Evolutionary conservation across 2,113 vertebrate species (phyloP).

Genomic region (Pipa parva): DNA sequence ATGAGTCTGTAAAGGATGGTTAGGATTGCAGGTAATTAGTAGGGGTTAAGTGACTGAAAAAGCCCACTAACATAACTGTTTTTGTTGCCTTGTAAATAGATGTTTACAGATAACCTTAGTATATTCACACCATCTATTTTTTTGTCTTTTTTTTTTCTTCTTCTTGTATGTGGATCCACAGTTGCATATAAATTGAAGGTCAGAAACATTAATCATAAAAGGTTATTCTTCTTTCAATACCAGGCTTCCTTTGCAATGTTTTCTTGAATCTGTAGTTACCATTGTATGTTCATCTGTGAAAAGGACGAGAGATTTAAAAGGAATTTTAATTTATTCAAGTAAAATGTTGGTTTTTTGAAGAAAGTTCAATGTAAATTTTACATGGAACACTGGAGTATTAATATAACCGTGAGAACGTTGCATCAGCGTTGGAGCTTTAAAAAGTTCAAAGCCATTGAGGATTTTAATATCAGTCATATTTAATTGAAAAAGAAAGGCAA

Average conservation of each 20-base stretch:
- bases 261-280: conserved; percentile 3
- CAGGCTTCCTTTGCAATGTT: not conserved
- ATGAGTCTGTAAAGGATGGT: conserved; percentile 1
- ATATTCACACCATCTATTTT: conserved; percentile 15
- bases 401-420: too few species aligned
- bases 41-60: conserved; percentile 1
- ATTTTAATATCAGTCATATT: too few species aligned
- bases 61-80: conserved; percentile 16
- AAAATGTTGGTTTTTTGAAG: not conserved
- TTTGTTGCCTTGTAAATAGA: conserved; percentile 21
- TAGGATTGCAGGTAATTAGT: conserved; percentile 27
- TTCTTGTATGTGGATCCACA: not conserved
- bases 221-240: conserved; percentile 12
- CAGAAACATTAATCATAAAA: conserved; percentile 27
- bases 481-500: too few species aligned
- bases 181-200: conserved; percentile 30
- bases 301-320: not conserved
- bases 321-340: not conserved
- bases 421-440: too few species aligned
- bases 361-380: too few species aligned
- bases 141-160: conserved; percentile 2
- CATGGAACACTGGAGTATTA: too few species aligned
- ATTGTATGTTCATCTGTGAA: not conserved
- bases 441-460: too few species aligned
- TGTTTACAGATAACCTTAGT: conserved; percentile 11